Conservation (phyloP, 2,888 invertebrate species). For the Strigamia crassipes region DNA sequence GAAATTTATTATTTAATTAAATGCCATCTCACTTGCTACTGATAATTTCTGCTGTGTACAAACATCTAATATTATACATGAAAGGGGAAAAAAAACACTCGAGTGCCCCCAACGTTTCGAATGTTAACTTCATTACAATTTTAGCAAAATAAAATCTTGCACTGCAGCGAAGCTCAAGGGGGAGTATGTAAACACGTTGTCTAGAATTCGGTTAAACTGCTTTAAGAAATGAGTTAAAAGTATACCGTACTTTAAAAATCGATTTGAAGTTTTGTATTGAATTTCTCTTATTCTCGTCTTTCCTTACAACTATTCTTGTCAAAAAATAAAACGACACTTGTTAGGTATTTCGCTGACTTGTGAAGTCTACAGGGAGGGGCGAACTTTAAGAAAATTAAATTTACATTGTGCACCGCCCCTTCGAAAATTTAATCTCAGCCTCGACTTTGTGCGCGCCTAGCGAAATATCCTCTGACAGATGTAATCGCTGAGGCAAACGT, state of each 20-base stretch:
- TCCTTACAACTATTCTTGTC: background rate
- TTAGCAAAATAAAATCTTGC: no score
- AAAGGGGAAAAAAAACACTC: no score
- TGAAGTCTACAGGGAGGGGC: background rate
- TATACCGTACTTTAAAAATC: no score
- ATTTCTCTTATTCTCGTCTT: background rate
- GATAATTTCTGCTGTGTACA: no score
- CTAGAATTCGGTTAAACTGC: no score
- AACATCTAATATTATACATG: no score
- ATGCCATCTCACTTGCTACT: background rate
- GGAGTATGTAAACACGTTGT: no score
- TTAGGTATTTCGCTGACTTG: constrained; percentile 17
- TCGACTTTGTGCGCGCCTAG: constrained; percentile 31
- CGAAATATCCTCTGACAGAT: constrained; percentile 40
- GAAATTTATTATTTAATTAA: background rate
- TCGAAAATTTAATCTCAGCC: constrained; percentile 38
- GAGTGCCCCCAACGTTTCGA: no score
- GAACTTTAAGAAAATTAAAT: constrained; percentile 35
- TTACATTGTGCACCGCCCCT: constrained; percentile 37
- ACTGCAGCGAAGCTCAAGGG: no score
- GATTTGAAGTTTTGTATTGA: background rate
- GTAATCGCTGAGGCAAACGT: constrained; percentile 36
- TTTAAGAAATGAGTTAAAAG: background rate
- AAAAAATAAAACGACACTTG: constrained; percentile 1
- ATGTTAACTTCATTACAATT: no score